These are phyloP conservation scores for Caiman crocodilus DNA, from an alignment of 2,797 vertebrate species.

Conservation along the genomic window DNA sequence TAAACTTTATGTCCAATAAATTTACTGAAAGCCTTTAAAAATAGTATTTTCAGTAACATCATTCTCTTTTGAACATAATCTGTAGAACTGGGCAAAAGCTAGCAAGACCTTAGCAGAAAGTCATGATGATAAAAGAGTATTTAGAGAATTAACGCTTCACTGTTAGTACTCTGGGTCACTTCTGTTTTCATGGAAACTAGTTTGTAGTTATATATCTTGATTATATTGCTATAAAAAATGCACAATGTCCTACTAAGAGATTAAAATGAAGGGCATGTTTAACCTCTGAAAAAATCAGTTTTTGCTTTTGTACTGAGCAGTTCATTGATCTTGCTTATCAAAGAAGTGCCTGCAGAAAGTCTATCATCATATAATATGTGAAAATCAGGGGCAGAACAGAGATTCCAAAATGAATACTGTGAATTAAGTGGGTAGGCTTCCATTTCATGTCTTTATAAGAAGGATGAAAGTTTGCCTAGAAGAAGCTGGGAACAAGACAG, in stretches of 20 bases:
- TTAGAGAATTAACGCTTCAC: neutral
- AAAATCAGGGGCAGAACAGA: slow-evolving; percentile 4
- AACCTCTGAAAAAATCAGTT: neutral
- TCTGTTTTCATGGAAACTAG: neutral
- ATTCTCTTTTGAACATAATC: neutral
- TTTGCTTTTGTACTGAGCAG: neutral
- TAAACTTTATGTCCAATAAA: slow-evolving; percentile 18
- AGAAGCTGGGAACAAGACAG: neutral
- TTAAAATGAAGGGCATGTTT: neutral
- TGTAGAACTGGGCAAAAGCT: neutral
- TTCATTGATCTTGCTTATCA: neutral
- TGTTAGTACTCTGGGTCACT: neutral
- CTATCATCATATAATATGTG: neutral
- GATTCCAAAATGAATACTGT: slow-evolving; percentile 9
- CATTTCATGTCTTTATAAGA: slow-evolving; percentile 17
- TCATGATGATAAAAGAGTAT: neutral
- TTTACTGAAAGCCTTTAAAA: slow-evolving; percentile 31
- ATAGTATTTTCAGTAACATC: slow-evolving; percentile 29
- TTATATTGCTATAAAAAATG: neutral
- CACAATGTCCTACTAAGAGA: neutral
- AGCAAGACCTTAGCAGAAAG: neutral
- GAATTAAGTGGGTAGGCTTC: neutral
- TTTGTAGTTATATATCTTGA: neutral
- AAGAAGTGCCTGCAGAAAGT: slow-evolving; percentile 34
- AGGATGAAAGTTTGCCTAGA: neutral